phyloP scores from a whole-genome alignment of 2,888 invertebrate species.

The Punctoribates punctum region DNA sequence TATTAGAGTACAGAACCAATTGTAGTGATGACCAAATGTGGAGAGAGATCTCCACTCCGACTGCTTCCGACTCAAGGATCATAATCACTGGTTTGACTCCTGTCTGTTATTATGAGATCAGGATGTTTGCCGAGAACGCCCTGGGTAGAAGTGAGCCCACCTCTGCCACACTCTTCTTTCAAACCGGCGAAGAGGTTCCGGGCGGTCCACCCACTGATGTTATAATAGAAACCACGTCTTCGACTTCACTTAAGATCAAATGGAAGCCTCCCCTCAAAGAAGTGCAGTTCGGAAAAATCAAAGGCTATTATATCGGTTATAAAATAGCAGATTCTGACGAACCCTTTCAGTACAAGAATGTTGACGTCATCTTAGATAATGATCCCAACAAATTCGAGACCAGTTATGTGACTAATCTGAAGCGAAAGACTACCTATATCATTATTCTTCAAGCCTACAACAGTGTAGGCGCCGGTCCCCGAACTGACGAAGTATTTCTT shows the following conservation, averaged over 20 bases:
- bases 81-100: constrained; percentile 50
- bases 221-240: constrained; percentile 41
- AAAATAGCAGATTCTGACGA: constrained; percentile 45
- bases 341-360: constrained; percentile 48
- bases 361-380: constrained; percentile 44
- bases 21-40: constrained; percentile 52
- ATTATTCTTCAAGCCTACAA: constrained; percentile 55
- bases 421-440: constrained; percentile 54
- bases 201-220: constrained; percentile 44
- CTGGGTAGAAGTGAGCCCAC: constrained; percentile 53
- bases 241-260: constrained; percentile 44
- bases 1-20: constrained; percentile 44
- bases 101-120: constrained; percentile 52
- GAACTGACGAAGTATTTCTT: constrained; percentile 49
- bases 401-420: constrained; percentile 50
- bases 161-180: constrained; percentile 50
- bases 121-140: constrained; percentile 53
- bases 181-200: constrained; percentile 52
- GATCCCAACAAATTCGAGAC: constrained; percentile 31
- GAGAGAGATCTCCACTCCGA: constrained; percentile 29
- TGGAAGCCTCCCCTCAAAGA: constrained; percentile 51
- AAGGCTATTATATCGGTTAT: constrained; percentile 56
- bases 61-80: neutral
- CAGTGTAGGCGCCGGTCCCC: constrained; percentile 53
- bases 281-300: constrained; percentile 53